Conservation (phyloP, 2,888 invertebrate species). For the Tineola bisselliella region DNA sequence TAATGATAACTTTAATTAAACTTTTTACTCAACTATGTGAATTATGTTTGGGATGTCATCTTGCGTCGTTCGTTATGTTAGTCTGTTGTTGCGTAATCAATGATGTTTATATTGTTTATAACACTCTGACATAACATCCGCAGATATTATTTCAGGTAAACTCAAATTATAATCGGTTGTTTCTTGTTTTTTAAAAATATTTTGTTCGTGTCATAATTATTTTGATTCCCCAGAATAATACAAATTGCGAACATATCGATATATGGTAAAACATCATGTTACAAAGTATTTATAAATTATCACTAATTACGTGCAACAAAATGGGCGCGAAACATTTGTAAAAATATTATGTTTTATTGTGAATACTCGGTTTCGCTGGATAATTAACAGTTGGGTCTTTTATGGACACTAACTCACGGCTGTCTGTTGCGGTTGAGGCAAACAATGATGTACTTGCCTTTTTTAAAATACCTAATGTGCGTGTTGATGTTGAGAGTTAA, state of each 20-base stretch:
- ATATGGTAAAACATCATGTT: not conserved
- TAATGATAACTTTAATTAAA: not conserved
- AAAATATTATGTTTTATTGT: slow-evolving; percentile 4
- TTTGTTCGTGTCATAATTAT: no score
- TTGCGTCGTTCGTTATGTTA: not conserved
- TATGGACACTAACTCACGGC: slow-evolving; percentile 51
- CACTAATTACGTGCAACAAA: slow-evolving; percentile 5
- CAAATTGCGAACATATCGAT: no score
- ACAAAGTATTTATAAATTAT: slow-evolving; percentile 1
- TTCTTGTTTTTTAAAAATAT: no score
- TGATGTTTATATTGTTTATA: no score
- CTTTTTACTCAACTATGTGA: not conserved
- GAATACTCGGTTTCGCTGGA: slow-evolving; percentile 21
- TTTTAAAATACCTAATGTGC: slow-evolving; percentile 7
- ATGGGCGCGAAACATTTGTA: not conserved
- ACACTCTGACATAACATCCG: no score
- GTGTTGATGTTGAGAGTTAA: slow-evolving; percentile 3
- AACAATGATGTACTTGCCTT: slow-evolving; percentile 32
- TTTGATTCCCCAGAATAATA: no score
- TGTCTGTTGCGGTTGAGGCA: slow-evolving; percentile 20
- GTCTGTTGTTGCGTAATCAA: not conserved
- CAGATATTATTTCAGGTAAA: no score
- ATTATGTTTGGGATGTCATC: not conserved
- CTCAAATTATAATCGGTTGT: no score
- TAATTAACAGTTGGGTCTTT: slow-evolving; percentile 57